phyloP scores from a whole-genome alignment of 2,113 vertebrate species.

The Pelmatolapia mariae region DNA sequence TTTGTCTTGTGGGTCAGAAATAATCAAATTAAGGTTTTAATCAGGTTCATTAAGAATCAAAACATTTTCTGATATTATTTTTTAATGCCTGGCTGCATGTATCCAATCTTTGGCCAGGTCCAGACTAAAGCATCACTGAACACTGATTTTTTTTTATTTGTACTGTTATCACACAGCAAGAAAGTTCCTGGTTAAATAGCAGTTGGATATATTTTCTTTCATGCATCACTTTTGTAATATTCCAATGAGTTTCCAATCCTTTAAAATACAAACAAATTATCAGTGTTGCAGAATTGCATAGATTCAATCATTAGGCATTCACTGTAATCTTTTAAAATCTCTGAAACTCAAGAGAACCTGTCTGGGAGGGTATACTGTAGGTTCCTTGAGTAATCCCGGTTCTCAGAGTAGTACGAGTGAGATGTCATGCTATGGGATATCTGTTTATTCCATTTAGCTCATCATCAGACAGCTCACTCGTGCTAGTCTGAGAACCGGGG shows the following conservation, averaged over 20 bases:
- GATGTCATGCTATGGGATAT: neutral
- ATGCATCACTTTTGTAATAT: neutral
- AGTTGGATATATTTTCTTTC: neutral
- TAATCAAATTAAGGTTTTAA: neutral
- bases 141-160: neutral
- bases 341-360: neutral
- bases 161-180: neutral
- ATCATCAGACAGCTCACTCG: neutral
- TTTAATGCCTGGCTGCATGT: accelerated
- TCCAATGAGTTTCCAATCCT: neutral
- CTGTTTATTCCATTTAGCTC: neutral
- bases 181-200: neutral
- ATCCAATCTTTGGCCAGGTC: neutral
- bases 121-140: neutral
- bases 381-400: neutral
- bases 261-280: neutral
- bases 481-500: accelerated
- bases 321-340: neutral
- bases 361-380: neutral
- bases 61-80: neutral
- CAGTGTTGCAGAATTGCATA: neutral
- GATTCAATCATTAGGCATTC: neutral
- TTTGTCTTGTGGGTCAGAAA: neutral
- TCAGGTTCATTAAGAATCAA: neutral
- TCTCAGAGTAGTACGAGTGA: neutral